A percentile compares a stretch with the other conserved stretches of the same genome.
phyloP scores from a whole-genome alignment of 2,888 invertebrate genomes.

The Agonum fuliginosum region DNA sequence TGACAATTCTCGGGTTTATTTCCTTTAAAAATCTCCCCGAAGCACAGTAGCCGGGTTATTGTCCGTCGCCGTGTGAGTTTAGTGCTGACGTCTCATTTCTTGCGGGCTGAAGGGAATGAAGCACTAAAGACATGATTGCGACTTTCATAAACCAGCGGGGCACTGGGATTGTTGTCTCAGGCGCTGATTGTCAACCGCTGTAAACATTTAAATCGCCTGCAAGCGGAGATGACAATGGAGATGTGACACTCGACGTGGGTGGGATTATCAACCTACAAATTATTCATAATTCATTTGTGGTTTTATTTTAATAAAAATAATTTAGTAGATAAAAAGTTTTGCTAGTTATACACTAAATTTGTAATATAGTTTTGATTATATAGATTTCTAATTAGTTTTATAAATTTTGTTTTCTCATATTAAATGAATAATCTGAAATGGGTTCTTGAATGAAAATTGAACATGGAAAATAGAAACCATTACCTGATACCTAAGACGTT shows the following conservation, averaged over 20 bases:
- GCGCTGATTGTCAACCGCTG: conserved; percentile 41
- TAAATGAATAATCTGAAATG: too few species aligned
- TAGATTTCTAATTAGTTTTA: too few species aligned
- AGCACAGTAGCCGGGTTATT: conserved; percentile 55
- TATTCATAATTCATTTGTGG: conserved; percentile 7
- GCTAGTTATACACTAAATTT: too few species aligned
- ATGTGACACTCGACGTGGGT: neutral
- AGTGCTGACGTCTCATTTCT: conserved; percentile 54
- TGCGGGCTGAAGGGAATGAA: neutral
- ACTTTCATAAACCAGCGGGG: conserved; percentile 35
- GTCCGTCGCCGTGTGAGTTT: conserved; percentile 41
- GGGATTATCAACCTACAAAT: neutral
- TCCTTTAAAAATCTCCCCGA: conserved; percentile 62
- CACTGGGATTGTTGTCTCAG: conserved; percentile 16
- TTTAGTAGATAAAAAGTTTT: too few species aligned
- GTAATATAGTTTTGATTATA: too few species aligned
- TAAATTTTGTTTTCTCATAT: too few species aligned
- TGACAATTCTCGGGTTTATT: conserved; percentile 64
- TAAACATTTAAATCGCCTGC: conserved; percentile 51
- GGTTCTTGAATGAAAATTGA: too few species aligned
- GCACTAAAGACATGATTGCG: conserved; percentile 53
- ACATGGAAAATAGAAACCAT: too few species aligned
- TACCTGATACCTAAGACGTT: too few species aligned
- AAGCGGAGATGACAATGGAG: conserved; percentile 10
- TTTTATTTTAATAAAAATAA: too few species aligned